Evolutionary conservation across 2,797 vertebrate species (phyloP), one percentile per base, ranked within the genome.

Genomic region (Argyrosomus regius): DNA sequence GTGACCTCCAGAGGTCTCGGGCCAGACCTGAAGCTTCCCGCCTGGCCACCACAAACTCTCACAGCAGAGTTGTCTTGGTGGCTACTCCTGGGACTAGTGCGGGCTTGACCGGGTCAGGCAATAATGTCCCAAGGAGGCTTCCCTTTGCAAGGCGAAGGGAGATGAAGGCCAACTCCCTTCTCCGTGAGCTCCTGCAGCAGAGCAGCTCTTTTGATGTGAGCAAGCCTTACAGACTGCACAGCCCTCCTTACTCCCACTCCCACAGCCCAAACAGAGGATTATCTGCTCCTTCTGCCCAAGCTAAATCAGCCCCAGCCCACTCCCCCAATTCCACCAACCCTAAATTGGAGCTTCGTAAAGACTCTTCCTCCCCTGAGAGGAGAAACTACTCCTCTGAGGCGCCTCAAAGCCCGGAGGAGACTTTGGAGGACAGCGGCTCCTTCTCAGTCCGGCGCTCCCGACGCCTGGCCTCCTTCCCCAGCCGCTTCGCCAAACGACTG

Each of bases 181-280:
- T 99, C 56, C 97, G 96, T 50, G 96, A 98, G 86, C 96, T 99
- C 63, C 93, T 99, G 91, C 96, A 97, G 13, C 95, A 96, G 75
- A 97, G 96, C 88, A 94, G 96, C 88, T 95, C 95, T 11, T 97
- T 95, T 0, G 98, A 99, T 0, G 98, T 99, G 77, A 98, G 97
- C 95, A 97, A 98, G 95, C 98, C 98, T 87, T 99, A 99, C 94
- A 95, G 96, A 92, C 94, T 98, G 94, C 96, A 96, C 92, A 96
- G 94, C 67, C 97, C 98, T 0, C 97, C 98, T 59, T 99, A 99
- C 0, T 87, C 94, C 13, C 91, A 77, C 80, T 43, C 79, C 52
- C 84, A 74, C 71, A 80, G 85, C 79, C 84, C 90, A 45, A 74
- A 50, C 89, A 82, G 74, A 69, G 85, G 74, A 70, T 58, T 17